Evolutionary conservation across 1,140 invertebrate species (phyloP).

Genomic region (Xylocopa sonorina): DNA sequence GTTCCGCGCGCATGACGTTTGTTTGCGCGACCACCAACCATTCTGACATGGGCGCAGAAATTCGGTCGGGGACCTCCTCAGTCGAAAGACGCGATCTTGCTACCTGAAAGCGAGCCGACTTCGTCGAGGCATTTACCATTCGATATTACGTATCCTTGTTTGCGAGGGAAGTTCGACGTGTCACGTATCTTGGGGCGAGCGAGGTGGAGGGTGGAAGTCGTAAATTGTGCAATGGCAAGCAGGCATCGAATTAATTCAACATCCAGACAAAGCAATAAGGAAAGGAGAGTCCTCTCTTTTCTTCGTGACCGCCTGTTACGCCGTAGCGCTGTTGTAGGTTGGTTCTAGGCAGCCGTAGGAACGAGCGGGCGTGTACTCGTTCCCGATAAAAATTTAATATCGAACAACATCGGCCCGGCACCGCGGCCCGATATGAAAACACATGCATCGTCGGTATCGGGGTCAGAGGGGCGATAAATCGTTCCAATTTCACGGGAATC

Average conservation of each 20-base stretch:
- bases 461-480: slow-evolving; percentile 58
- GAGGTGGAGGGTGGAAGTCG: too few relatives aligned
- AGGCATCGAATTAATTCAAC: too few relatives aligned
- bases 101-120: neutral
- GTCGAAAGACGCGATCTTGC: neutral
- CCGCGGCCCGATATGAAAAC: slow-evolving; percentile 31
- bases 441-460: slow-evolving; percentile 28
- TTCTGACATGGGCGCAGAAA: slow-evolving; percentile 13
- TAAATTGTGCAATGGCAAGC: too few relatives aligned
- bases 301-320: neutral
- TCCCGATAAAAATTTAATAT: slow-evolving; percentile 41
- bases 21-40: slow-evolving; percentile 48
- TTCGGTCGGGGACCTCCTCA: slow-evolving; percentile 8
- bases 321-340: neutral
- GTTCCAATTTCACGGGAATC: slow-evolving; percentile 57
- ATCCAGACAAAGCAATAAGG: too few relatives aligned
- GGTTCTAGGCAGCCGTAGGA: too few relatives aligned
- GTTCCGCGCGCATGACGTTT: slow-evolving; percentile 49
- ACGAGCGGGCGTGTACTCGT: neutral
- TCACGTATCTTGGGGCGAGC: too few relatives aligned
- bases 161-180: too few relatives aligned
- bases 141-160: neutral
- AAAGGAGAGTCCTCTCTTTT: too few relatives aligned
- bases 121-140: too few relatives aligned
- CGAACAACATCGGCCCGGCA: slow-evolving; percentile 35